Evolutionary conservation across 2,888 invertebrate species (phyloP), one percentile per base, ranked within the genome.

Genomic region (Reticulitermes lucifugus): DNA sequence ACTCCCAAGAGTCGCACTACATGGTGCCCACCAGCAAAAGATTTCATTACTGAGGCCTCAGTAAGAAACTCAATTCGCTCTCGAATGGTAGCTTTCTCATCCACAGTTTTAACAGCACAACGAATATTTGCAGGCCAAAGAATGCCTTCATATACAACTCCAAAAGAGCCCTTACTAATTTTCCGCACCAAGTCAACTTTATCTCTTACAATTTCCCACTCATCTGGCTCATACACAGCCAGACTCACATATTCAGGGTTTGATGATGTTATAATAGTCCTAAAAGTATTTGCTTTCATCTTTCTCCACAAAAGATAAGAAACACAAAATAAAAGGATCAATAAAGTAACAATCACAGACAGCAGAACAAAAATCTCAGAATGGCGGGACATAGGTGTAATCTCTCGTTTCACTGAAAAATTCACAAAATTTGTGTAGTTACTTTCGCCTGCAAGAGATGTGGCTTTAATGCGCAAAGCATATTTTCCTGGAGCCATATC

Each of bases 381-480:
- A 1, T 43, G 35, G 14, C 41, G 12, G n/a, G 65, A 25, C n/a
- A 18, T 7, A 6, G 21, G 21, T 29, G 25, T n/a, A n/a, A 73
- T 29, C 6, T 59, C 25, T 35, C 41, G 65, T 9, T n/a, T 35
- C n/a, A 85, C 82, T 25, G 18, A 21, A 46, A 81, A 86, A 22
- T 35, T 79, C 9, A 51, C 14, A 18, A 46, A 46, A 21, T 83
- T 43, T 12, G 86, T 84, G 60, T 59, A 87, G 41, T 60, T 71
- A 25, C 96, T 96, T 83, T 93, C 92, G 55, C 96, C 96, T 80
- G 95, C 95, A 87, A 97, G 92, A 18, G 98, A 96, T 83, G 95
- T 94, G 14, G 97, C 96, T 85, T 93, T 93, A 22, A 98, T 93
- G 87, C 93, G 92, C 81, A 97, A 92, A 87, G 95, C 96, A 91